These are phyloP conservation scores for Drosophila virilis DNA, from an alignment of 1,140 invertebrate genomes.

Conservation along the genomic window DNA sequence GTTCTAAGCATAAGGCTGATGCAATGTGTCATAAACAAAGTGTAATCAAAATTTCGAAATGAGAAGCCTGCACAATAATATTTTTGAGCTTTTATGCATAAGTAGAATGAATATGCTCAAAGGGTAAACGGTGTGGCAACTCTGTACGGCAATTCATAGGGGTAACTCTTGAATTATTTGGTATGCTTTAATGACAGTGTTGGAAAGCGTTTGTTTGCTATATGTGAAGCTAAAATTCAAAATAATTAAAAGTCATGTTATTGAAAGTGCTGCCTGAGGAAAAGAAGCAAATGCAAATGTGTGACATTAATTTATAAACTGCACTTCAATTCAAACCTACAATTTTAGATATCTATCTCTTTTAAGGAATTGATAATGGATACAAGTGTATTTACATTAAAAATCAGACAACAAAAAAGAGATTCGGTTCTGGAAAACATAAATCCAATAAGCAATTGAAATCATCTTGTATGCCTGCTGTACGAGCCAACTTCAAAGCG, in stretches of 20 bases:
- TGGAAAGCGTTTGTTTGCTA: not conserved
- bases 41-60: slow-evolving; percentile 35
- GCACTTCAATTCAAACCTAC: too few relatives aligned
- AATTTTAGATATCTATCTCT: too few relatives aligned
- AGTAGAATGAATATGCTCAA: too few relatives aligned
- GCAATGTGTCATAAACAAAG: slow-evolving; percentile 44
- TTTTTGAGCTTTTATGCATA: not conserved
- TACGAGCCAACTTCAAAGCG: not conserved
- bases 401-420: not conserved
- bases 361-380: too few relatives aligned
- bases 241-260: too few relatives aligned
- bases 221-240: too few relatives aligned
- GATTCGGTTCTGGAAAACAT: not conserved
- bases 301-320: too few relatives aligned
- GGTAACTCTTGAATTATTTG: too few relatives aligned
- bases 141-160: too few relatives aligned
- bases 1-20: slow-evolving; percentile 46
- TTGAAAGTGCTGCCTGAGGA: too few relatives aligned
- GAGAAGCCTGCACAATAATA: not conserved
- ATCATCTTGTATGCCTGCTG: not conserved
- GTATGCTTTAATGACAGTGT: not conserved
- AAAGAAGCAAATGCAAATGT: too few relatives aligned
- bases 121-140: too few relatives aligned
- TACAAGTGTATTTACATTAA: slow-evolving; percentile 2
- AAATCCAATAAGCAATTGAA: slow-evolving; percentile 25